Base-by-base conservation (phyloP, 1,140 invertebrate species). In the Zaprionus lachaisei region DNA sequence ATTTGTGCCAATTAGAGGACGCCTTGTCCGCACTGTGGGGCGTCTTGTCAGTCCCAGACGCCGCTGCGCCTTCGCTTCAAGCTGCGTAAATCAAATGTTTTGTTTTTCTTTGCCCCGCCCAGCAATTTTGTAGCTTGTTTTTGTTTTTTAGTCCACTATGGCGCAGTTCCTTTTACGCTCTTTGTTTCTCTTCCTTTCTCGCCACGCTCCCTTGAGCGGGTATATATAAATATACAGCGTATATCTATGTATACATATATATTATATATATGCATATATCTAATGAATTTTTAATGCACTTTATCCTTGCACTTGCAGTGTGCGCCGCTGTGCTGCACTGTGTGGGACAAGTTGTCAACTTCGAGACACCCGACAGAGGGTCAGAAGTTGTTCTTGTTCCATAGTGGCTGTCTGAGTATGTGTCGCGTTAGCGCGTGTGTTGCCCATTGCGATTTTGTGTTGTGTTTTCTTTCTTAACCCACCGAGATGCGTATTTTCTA, bases 221-320 rank as follows among this genome's bases (percentile, higher is more conserved):
- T 38, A 14, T 28, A 54, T 37, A 61, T 14, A 11, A 17, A 72
- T 65, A 72, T 54, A 61, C 28, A 64, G 38, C 38, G 24, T 65
- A 67, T 72, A 70, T 31, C 34, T 61, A 22, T 57, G 47, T 58
- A 58, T 51, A 11, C 17, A 41, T 24, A 54, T 51, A 54, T 62
- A 26, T 24, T 24, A 28, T 60, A 57, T 76, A 44, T 41, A 38
- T 66, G 38, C 69, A 77, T 66, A 72, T 72, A 67, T 58, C 72
- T 84, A 87, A 90, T 87, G 81, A 84, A 90, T 90, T 81, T 84
- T 89, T 84, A 89, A 87, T 87, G 84, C 84, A 81, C 68, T 87
- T 38, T 77, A 56, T 44, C 76, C 83, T 79, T 86, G 83, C 83
- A 83, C 69, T 77, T 71, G 76, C 66, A 80, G 75, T 11, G n/a